A percentile compares a stretch with the other conserved stretches of the same genome.
Conservation (phyloP, 2,797 vertebrate species). For the Cottoperca gobio region DNA sequence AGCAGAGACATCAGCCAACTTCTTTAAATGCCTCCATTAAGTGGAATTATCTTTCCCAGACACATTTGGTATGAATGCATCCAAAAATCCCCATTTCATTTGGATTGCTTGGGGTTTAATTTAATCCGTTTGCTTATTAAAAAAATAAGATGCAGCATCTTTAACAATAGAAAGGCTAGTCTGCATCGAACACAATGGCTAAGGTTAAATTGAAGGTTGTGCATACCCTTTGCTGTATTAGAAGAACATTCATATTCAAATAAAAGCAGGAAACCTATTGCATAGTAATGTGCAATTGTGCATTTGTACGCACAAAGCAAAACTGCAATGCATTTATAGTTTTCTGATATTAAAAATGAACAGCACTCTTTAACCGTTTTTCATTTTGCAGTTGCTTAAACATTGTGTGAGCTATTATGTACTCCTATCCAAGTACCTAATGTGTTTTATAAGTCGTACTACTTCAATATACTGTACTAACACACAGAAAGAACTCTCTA, state of each 20-base stretch:
- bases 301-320: conserved; percentile 53
- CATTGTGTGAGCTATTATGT: conserved; percentile 25
- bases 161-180: conserved; percentile 84
- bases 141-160: conserved; percentile 85
- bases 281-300: conserved; percentile 59
- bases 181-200: conserved; percentile 83
- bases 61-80: conserved; percentile 86
- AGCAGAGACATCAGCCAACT: conserved; percentile 77
- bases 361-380: conserved; percentile 26
- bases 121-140: conserved; percentile 86
- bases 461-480: not conserved
- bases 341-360: conserved; percentile 45
- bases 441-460: conserved; percentile 14
- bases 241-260: conserved; percentile 83
- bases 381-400: conserved; percentile 34
- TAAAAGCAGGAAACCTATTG: conserved; percentile 67
- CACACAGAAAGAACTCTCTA: not conserved
- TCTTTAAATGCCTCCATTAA: conserved; percentile 86
- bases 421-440: not conserved
- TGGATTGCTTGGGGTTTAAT: conserved; percentile 85
- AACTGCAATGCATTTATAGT: conserved; percentile 50
- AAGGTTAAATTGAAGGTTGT: conserved; percentile 88
- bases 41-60: conserved; percentile 88
- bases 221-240: conserved; percentile 82
- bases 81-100: conserved; percentile 86